Percentiles rank a stretch among this genome's conserved stretches.
These are phyloP conservation scores for Lithosia quadra DNA, from an alignment of 2,888 invertebrate genomes.

Conservation along the genomic window DNA sequence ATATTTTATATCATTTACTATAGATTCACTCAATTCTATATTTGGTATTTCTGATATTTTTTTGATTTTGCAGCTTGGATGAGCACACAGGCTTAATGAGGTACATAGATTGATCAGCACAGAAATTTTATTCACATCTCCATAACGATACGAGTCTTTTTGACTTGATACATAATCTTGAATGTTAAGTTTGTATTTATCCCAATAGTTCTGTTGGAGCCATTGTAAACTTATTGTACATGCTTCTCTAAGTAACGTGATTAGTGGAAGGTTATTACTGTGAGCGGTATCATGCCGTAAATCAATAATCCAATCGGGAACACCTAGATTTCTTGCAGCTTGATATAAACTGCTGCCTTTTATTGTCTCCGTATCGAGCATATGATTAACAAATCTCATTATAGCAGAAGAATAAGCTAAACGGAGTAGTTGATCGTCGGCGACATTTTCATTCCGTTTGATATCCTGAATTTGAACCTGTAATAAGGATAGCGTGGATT, in stretches of 20 bases:
- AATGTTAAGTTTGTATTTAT: constrained; percentile 82
- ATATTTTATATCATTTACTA: constrained; percentile 72
- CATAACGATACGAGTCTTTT: constrained; percentile 51
- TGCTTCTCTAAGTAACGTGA: constrained; percentile 88
- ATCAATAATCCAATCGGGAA: constrained; percentile 93
- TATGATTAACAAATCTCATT: constrained; percentile 89
- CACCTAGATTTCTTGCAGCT: constrained; percentile 88
- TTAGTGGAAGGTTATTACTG: constrained; percentile 88
- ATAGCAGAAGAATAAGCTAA: constrained; percentile 88
- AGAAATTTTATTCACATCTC: constrained; percentile 66
- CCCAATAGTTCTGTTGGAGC: constrained; percentile 90
- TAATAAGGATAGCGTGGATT: constrained; percentile 87
- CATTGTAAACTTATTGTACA: constrained; percentile 88
- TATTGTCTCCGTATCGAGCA: constrained; percentile 85
- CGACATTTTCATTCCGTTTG: constrained; percentile 52
- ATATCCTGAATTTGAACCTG: constrained; percentile 81
- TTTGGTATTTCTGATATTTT: constrained; percentile 74
- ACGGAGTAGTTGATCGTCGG: constrained; percentile 80
- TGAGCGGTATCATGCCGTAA: constrained; percentile 93
- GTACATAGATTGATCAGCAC: constrained; percentile 73
- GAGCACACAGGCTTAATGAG: constrained; percentile 74
- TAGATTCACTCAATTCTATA: constrained; percentile 67
- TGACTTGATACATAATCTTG: constrained; percentile 74
- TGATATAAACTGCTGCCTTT: constrained; percentile 85
- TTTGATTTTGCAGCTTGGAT: constrained; percentile 72